A percentile compares a stretch with the other conserved stretches of the same genome.
Evolutionary conservation across 2,113 vertebrate genomes (phyloP).

Genomic region (Bufo gargarizans): DNA sequence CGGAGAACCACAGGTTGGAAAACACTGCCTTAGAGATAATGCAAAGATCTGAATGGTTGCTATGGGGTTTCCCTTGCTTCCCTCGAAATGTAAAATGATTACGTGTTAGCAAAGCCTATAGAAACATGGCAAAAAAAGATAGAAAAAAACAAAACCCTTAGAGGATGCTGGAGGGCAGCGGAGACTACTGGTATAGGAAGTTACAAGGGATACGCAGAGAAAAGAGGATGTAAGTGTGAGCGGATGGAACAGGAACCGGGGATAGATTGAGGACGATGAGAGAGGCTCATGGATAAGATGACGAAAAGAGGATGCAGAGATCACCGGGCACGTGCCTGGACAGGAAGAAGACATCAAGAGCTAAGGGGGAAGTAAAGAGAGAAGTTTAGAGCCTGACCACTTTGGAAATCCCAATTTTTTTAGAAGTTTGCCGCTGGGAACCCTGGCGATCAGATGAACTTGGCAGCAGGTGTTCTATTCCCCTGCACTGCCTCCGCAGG

Average conservation of each 20-base stretch:
- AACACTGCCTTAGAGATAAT: no score
- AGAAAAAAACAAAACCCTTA: background rate
- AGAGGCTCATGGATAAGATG: background rate
- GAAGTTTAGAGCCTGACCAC: background rate
- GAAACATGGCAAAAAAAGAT: background rate
- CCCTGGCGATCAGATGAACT: background rate
- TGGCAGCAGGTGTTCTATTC: background rate
- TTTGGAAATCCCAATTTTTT: background rate
- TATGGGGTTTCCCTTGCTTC: background rate
- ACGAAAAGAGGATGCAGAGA: conserved; percentile 5
- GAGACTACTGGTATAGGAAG: background rate
- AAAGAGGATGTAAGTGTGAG: conserved; percentile 7
- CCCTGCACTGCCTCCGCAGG: background rate
- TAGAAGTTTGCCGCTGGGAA: background rate
- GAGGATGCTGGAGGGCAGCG: background rate
- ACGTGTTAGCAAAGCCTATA: background rate
- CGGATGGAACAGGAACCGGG: background rate
- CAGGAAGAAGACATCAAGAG: background rate
- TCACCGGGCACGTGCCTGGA: no score
- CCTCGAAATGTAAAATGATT: background rate
- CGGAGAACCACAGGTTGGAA: no score
- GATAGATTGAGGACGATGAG: conserved; percentile 1
- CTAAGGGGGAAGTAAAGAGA: background rate
- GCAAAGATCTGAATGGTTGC: background rate
- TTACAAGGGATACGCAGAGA: background rate